A percentile compares a stretch with the other conserved stretches of the same genome.
These are phyloP conservation scores for Automeris io DNA, from an alignment of 2,888 invertebrate genomes.

Conservation along the genomic window DNA sequence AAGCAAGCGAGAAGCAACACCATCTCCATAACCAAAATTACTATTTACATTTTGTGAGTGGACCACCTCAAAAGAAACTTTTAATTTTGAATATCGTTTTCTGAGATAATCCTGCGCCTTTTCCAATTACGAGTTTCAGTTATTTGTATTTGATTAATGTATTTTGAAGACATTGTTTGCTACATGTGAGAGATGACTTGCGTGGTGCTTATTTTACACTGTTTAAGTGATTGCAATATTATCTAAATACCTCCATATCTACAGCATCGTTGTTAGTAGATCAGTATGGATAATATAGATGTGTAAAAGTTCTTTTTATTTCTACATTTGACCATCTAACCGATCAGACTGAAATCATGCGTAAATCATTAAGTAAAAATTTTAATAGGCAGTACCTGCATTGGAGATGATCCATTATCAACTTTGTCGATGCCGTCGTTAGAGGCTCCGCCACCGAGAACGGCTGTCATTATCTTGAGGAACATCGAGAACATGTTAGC, in stretches of 20 bases:
- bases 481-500: conserved; percentile 91
- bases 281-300: conserved; percentile 40
- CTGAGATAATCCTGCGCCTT: conserved; percentile 50
- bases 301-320: conserved; percentile 22
- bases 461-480: conserved; percentile 88
- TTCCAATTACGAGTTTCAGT: conserved; percentile 48
- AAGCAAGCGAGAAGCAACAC: conserved; percentile 79
- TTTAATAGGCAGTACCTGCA: conserved; percentile 83
- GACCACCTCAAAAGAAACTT: conserved; percentile 47
- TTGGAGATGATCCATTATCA: conserved; percentile 90
- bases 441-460: conserved; percentile 86
- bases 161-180: conserved; percentile 29
- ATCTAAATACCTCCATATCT: conserved; percentile 47
- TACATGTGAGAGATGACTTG: conserved; percentile 58
- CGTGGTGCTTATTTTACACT: conserved; percentile 60
- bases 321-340: conserved; percentile 28
- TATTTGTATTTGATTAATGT: conserved; percentile 54
- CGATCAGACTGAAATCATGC: conserved; percentile 16
- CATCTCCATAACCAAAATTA: conserved; percentile 73
- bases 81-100: conserved; percentile 19
- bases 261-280: conserved; percentile 65
- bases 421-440: conserved; percentile 93
- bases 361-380: conserved; percentile 13
- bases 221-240: conserved; percentile 40
- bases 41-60: conserved; percentile 61